Percentiles rank a stretch among this genome's conserved stretches.
phyloP scores from a whole-genome alignment of 2,797 vertebrate species.

The Pangasius macronema region DNA sequence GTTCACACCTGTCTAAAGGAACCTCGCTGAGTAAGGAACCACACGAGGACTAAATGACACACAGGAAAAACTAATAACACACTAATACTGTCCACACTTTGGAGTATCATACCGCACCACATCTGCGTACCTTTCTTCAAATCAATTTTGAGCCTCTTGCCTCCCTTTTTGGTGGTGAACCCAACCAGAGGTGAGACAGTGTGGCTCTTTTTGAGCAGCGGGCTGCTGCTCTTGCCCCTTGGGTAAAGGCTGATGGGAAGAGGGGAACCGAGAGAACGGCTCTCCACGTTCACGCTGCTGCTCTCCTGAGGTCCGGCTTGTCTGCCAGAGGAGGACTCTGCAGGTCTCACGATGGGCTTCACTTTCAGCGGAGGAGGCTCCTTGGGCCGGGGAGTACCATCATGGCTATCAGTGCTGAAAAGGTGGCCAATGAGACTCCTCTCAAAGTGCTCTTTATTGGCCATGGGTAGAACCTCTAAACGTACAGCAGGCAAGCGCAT shows the following conservation, averaged over 20 bases:
- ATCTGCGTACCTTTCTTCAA: constrained; percentile 90
- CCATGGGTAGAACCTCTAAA: constrained; percentile 83
- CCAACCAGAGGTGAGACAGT: constrained; percentile 80
- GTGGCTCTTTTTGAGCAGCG: constrained; percentile 75
- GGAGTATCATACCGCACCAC: background rate
- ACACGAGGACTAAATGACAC: background rate
- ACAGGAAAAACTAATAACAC: background rate
- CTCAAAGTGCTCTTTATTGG: constrained; percentile 86
- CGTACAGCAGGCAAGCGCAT: constrained; percentile 83
- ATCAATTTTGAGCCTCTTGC: constrained; percentile 88
- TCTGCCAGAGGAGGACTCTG: constrained; percentile 57
- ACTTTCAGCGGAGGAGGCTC: constrained; percentile 77
- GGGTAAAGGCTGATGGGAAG: constrained; percentile 42
- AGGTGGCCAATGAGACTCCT: constrained; percentile 85
- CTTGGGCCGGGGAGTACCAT: constrained; percentile 74
- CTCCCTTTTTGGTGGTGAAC: constrained; percentile 82
- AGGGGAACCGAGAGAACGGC: constrained; percentile 40
- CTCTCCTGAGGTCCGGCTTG: constrained; percentile 59
- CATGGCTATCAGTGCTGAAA: constrained; percentile 67
- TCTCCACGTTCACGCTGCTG: constrained; percentile 50
- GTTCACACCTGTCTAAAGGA: background rate
- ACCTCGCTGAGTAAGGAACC: background rate
- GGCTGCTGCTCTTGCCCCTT: constrained; percentile 65
- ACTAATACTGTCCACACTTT: background rate
- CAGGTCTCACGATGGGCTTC: constrained; percentile 72